Evolutionary conservation across 1,140 invertebrate genomes (phyloP), one percentile per base, ranked within the genome.

Genomic region (Drosophila tropicalis): DNA sequence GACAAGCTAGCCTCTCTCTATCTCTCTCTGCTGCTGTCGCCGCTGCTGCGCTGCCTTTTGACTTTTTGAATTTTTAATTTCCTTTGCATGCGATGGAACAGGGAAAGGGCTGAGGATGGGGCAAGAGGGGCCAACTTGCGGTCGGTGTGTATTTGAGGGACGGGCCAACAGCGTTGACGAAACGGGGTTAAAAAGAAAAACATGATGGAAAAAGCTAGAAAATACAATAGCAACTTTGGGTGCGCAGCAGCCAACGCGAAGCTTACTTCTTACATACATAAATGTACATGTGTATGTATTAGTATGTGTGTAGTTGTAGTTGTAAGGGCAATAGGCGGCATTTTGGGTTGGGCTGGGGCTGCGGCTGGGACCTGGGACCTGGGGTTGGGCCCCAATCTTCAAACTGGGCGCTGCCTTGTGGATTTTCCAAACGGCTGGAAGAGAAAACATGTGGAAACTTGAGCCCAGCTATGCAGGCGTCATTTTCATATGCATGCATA

Each of bases 51-150:
- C 76, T 77, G 77, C 77, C 84, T 84, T 87, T 87, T 87, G 85
- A 89, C 85, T 89, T 87, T 87, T 87, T 78, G 80, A 87, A 87
- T 84, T 89, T 89, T 84, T 87, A 87, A 87, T 89, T 87, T 87
- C 84, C 83, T 86, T 87, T 87, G 68, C 83, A 86, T 69, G 82
- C 79, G 79, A 81, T 69, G 78, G 76, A 60, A 55, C 57, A 34
- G 22, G 44, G 51, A 34, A 51, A 19, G 36, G 65, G 25, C 7
- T n/a, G 36, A 40, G 36, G 34, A 7, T 22, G 15, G 47, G 44
- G 54, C 41, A 15, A 56, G 54, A 15, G 66, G 44, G 63, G 58
- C 55, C 63, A 58, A 64, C 32, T 60, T 44, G 39, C 40, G 61
- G 61, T 62, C 57, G 57, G 32, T 60, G 17, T 60, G 9, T 29